Evolutionary conservation across 2,797 vertebrate genomes (phyloP), one percentile per base, ranked within the genome.

Genomic region (Myoxocephalus aenaeus): DNA sequence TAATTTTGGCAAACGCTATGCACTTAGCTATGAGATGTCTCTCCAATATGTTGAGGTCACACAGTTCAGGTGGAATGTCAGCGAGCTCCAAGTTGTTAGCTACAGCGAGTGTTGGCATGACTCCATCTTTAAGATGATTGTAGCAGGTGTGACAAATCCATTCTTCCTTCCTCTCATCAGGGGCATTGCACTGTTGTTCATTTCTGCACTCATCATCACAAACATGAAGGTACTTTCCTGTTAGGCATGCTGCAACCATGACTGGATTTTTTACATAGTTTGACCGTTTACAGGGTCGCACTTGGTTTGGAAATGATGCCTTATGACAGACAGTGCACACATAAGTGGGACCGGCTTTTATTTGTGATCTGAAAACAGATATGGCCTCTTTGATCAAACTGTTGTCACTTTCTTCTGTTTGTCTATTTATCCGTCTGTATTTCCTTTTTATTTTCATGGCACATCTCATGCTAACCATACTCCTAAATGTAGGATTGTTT

Each of bases 251-350:
- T 25, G 22, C 25, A 54, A 54, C 53, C 4, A 27, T 3, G 4
- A 1, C 53, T 54, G 53, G 53, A 27, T 54, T 54, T 42, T 15
- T 58, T 0, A 50, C 17, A 44, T 75, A 62, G 3, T 22, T 50
- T 56, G 32, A n/a, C 32, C 78, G 57, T 11, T 5, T 70, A 34
- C 51, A 70, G 1, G 8, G 1, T 20, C 3, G 2, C 1, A 75
- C 78, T 40, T 74, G 65, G 15, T 80, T 70, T n/a, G 59, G 65
- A 65, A 75, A 71, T 7, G 6, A 59, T 5, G 53, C 62, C 29
- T 56, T 70, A 5, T 40, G 15, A 48, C 61, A 71, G 18, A 34
- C 56, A 2, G 73, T 61, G 29, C 42, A 75, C 1, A 67, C 42
- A 48, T 17, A 40, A 22, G 54, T 67, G 0, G 44, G 57, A 17